These are phyloP conservation scores for Eulimnadia texana DNA, from an alignment of 1,140 invertebrate genomes.

Conservation along the genomic window DNA sequence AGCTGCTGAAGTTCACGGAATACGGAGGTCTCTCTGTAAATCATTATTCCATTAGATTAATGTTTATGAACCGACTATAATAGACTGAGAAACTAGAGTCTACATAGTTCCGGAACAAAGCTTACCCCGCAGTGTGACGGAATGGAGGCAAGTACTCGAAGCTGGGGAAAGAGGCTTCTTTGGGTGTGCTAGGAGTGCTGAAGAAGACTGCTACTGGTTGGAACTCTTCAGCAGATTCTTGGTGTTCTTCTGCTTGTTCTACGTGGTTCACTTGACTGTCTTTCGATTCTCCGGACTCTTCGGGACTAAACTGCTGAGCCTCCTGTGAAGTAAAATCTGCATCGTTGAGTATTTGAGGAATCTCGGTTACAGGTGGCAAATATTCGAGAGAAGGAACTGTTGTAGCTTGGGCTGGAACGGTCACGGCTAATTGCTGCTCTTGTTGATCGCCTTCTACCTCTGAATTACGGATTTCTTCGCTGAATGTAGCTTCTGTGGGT, in stretches of 20 bases:
- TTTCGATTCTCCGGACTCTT: no score
- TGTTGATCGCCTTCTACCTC: no score
- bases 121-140: no score
- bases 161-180: conserved; percentile 1
- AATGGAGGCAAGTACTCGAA: conserved; percentile 11
- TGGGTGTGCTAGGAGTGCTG: conserved; percentile 5
- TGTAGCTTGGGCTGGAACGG: background rate
- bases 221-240: background rate
- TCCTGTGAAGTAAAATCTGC: no score
- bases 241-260: background rate
- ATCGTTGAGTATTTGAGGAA: no score
- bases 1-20: background rate
- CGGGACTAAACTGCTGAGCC: no score
- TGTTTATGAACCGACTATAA: no score
- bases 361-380: background rate
- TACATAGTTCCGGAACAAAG: no score
- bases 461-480: background rate
- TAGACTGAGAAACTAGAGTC: no score
- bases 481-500: background rate
- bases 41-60: no score
- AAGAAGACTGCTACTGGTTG: conserved; percentile 13
- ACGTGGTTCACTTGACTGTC: background rate
- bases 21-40: no score
- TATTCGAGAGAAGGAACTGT: background rate
- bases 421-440: background rate